Conservation (phyloP, 2,113 vertebrate species). For the Megalops atlanticus region DNA sequence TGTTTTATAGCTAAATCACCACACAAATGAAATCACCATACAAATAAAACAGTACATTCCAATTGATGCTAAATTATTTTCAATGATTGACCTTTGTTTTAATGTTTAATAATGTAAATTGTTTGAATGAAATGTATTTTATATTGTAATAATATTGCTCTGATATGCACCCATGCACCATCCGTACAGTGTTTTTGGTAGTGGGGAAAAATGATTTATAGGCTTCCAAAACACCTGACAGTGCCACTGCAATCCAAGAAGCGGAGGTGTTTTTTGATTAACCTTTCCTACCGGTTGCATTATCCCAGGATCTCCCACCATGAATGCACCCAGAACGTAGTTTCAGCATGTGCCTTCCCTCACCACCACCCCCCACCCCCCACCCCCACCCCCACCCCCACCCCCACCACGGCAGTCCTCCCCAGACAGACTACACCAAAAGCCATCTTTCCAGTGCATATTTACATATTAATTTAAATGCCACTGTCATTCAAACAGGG, state of each 20-base stretch:
- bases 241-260: neutral
- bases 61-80: neutral
- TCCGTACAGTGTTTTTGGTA: neutral
- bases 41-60: neutral
- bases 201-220: neutral
- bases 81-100: neutral
- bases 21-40: no score
- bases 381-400: neutral
- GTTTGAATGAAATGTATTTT: neutral
- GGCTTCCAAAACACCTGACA: neutral
- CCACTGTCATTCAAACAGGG: constrained; percentile 2
- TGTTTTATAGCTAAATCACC: no score
- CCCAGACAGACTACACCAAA: neutral
- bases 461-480: neutral
- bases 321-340: neutral
- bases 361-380: neutral
- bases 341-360: neutral
- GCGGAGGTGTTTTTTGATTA: neutral
- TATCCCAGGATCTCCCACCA: neutral
- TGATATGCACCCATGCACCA: neutral
- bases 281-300: neutral
- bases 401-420: no score
- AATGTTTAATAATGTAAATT: neutral
- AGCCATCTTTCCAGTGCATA: neutral
- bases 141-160: neutral